These are phyloP conservation scores for Prionailurus viverrinus DNA, from an alignment of 2,113 vertebrate genomes.

Conservation along the genomic window DNA sequence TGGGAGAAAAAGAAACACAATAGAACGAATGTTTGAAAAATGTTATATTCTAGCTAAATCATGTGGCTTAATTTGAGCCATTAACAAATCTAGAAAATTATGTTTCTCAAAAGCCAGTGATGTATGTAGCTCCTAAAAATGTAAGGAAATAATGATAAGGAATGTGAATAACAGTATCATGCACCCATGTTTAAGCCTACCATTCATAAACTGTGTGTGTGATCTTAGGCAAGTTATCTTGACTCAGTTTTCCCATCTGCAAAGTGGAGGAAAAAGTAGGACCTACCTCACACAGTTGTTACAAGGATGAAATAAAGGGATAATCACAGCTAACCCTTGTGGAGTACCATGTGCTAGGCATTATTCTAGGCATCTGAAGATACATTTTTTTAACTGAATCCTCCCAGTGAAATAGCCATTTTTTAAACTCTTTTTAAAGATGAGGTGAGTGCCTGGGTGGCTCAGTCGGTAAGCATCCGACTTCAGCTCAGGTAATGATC, in stretches of 20 bases:
- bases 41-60: conserved; percentile 1
- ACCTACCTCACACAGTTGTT: neutral
- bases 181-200: neutral
- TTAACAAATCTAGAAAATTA: conserved; percentile 19
- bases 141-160: neutral
- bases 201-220: neutral
- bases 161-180: neutral
- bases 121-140: conserved; percentile 15
- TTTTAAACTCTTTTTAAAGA: neutral
- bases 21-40: conserved; percentile 51
- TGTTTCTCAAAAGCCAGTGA: neutral
- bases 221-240: neutral
- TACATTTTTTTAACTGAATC: neutral
- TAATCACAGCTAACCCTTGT: neutral
- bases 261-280: neutral
- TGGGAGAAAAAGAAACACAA: neutral
- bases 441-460: neutral
- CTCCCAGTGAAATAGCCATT: neutral
- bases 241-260: conserved; percentile 13
- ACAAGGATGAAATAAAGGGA: neutral
- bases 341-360: neutral
- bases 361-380: neutral
- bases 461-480: no score
- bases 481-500: no score
- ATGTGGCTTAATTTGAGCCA: neutral